Conservation (phyloP, 1,140 invertebrate genomes). For the Lanistes nyassanus region DNA sequence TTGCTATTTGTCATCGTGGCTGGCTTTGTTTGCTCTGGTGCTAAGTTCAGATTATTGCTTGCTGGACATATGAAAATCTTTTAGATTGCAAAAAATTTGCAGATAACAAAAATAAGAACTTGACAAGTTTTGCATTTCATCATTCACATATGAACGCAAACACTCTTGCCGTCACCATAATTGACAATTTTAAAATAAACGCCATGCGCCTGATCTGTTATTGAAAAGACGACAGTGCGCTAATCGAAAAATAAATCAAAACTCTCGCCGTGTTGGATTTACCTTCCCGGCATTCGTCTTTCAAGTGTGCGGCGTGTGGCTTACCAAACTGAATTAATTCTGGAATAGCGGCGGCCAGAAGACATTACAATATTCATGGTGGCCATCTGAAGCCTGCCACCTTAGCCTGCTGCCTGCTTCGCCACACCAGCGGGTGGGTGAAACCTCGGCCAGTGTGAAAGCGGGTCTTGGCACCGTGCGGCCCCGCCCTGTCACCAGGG, state of each 20-base stretch:
- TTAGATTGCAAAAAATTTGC: background rate
- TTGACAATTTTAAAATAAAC: slow-evolving; percentile 17
- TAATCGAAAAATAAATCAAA: slow-evolving; percentile 27
- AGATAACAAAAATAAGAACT: background rate
- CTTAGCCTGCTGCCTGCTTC: too few relatives aligned
- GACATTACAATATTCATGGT: slow-evolving; percentile 20
- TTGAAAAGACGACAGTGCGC: background rate
- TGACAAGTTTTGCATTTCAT: slow-evolving; percentile 7
- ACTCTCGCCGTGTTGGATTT: background rate
- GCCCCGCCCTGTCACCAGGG: too few relatives aligned
- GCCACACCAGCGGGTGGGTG: too few relatives aligned
- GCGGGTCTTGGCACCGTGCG: too few relatives aligned
- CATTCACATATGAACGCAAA: slow-evolving; percentile 6
- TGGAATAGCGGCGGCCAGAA: slow-evolving; percentile 4
- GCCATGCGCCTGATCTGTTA: slow-evolving; percentile 7
- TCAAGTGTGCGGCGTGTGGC: background rate
- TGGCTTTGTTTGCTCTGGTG: too few relatives aligned
- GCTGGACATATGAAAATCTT: background rate
- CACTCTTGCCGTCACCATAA: background rate
- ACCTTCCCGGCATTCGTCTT: slow-evolving; percentile 17
- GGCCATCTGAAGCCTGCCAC: background rate
- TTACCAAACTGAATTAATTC: slow-evolving; percentile 27
- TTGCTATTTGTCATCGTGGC: too few relatives aligned
- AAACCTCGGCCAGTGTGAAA: too few relatives aligned
- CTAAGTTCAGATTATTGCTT: too few relatives aligned